Percentiles rank a stretch among this genome's conserved stretches.
Evolutionary conservation across 2,797 vertebrate species (phyloP).

Genomic region (Triplophysa bombifrons): DNA sequence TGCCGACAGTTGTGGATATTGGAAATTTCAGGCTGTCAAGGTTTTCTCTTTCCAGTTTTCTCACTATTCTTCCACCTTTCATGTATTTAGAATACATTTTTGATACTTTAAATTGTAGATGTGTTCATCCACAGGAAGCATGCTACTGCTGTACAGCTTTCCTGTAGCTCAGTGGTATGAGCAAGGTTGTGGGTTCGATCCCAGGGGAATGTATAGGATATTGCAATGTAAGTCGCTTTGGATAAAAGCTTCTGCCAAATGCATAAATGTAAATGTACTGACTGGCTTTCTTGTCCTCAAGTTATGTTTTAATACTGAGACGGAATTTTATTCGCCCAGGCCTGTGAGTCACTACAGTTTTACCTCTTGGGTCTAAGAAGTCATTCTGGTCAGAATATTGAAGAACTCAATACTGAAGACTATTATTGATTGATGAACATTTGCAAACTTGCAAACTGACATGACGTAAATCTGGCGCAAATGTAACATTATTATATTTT

Average conservation of each 20-base stretch:
- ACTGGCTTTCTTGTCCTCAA: not conserved
- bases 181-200: too few species aligned
- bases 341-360: not conserved
- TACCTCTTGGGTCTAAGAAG: not conserved
- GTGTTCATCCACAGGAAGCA: not conserved
- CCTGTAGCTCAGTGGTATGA: too few species aligned
- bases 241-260: too few species aligned
- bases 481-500: not conserved
- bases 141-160: too few species aligned
- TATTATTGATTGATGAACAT: too few species aligned
- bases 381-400: too few species aligned
- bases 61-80: not conserved
- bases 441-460: too few species aligned
- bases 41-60: not conserved
- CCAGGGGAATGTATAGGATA: too few species aligned
- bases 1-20: constrained; percentile 51
- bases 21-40: constrained; percentile 39
- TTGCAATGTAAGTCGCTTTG: too few species aligned
- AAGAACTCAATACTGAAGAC: too few species aligned
- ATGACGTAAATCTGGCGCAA: too few species aligned
- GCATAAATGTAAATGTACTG: not conserved
- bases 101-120: not conserved
- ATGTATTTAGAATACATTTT: not conserved
- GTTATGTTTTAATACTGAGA: not conserved
- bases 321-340: too few species aligned